Base-by-base conservation (phyloP, 2,888 invertebrate species). In the Chydorus sphaericus region DNA sequence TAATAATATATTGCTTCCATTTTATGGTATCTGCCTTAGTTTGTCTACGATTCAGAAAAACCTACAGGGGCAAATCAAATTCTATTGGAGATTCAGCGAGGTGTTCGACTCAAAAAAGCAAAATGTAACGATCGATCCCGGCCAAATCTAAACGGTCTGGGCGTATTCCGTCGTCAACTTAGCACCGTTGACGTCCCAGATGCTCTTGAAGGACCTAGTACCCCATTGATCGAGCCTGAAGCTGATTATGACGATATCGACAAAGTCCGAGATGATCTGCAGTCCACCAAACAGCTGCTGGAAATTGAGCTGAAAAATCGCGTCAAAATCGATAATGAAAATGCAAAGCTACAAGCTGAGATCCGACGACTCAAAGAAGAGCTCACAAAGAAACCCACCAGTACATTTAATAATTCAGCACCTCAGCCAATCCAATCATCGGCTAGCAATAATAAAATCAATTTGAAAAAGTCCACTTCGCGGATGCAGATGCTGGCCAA, bases 171-270 rank as follows among this genome's bases (percentile, higher is more conserved):
- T 56, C 76, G 89, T 64, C 90, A 90, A 69, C 79, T 88, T 80
- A 90, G 90, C 1, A 85, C 89, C 62, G 90, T 90, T 66, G 89
- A 90, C 67, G 86, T 88, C 52, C 38, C 56, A 23, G 57, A 58
- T 54, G 55, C 51, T 31, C 55, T 48, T n/a, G 54, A 51, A 18
- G 56, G 60, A 51, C 55, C 56, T 33, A 39, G 49, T 16, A 38
- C 68, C 67, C 56, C 50, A n/a, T 39, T 48, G 49, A 23, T 53
- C 48, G 57, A 2, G 85, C 83, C 63, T 80, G 78, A 16, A 18
- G 57, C 90, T 66, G 90, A 90, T 66, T 79, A 89, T 76, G 90
- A 91, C 63, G 91, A 91, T 65, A 90, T 91, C 62, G 91, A 91
- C 65, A 86, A 84, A 67, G 82, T 89, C 18, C 77, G 90, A 62